phyloP scores from a whole-genome alignment of 2,113 vertebrate species.

The Aspidoscelis tigris region DNA sequence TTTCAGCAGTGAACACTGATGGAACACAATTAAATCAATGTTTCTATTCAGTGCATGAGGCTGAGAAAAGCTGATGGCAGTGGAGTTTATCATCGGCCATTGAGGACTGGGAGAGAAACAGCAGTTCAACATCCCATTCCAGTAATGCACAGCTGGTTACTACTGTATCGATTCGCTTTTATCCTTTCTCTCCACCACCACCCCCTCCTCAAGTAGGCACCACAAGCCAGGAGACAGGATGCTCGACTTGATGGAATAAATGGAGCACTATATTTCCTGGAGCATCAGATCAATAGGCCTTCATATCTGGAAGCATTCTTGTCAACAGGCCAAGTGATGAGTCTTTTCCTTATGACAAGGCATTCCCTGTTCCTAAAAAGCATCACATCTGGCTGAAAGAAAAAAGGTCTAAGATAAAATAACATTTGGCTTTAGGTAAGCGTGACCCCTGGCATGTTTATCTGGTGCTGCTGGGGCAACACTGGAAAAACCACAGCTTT shows the following conservation, averaged over 20 bases:
- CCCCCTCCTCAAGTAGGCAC: conserved; percentile 13
- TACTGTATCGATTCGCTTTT: conserved; percentile 31
- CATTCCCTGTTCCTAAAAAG: background rate
- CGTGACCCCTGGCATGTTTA: background rate
- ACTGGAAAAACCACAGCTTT: background rate
- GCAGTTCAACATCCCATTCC: conserved; percentile 27
- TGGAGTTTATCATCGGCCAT: conserved; percentile 9
- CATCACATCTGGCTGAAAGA: background rate
- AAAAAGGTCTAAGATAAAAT: background rate
- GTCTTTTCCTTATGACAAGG: conserved; percentile 13
- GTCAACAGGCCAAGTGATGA: conserved; percentile 26
- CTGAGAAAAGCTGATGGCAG: background rate
- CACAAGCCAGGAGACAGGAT: conserved; percentile 27
- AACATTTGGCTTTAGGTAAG: background rate
- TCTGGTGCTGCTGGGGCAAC: no score
- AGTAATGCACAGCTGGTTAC: conserved; percentile 35
- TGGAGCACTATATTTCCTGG: conserved; percentile 32
- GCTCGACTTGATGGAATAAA: conserved; percentile 32
- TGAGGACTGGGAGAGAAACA: conserved; percentile 6
- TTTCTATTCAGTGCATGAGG: background rate
- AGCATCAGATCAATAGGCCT: conserved; percentile 30
- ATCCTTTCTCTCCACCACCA: background rate
- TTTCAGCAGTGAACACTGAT: background rate
- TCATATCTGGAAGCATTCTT: conserved; percentile 38
- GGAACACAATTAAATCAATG: conserved; percentile 15